These are phyloP conservation scores for Scyliorhinus canicula DNA, from an alignment of 2,797 vertebrate genomes.

Conservation along the genomic window DNA sequence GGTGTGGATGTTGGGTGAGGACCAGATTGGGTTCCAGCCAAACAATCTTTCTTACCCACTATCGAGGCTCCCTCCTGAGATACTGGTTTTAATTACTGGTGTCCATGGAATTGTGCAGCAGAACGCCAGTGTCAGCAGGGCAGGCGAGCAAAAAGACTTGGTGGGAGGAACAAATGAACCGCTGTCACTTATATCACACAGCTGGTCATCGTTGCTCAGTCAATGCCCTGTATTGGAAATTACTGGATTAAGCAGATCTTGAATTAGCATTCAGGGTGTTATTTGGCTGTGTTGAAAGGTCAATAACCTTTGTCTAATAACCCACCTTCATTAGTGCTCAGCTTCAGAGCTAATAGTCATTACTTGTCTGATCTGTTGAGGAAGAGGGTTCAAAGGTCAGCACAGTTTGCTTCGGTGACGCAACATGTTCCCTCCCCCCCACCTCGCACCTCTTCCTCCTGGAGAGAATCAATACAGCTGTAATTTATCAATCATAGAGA, in stretches of 20 bases:
- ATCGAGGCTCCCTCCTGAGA: background rate
- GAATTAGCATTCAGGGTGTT: background rate
- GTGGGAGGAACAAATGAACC: background rate
- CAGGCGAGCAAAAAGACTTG: background rate
- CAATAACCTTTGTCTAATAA: slow-evolving; percentile 9
- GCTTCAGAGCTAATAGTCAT: background rate
- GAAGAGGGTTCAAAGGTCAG: slow-evolving; percentile 13
- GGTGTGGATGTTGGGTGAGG: background rate
- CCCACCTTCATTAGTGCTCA: slow-evolving; percentile 1
- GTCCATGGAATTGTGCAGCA: background rate
- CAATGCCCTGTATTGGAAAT: background rate
- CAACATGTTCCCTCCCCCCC: background rate
- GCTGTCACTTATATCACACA: background rate
- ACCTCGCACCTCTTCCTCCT: background rate
- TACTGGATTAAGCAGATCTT: background rate
- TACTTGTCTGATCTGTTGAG: background rate
- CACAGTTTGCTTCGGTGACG: background rate
- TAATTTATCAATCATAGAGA: background rate
- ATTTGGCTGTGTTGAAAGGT: slow-evolving; percentile 8
- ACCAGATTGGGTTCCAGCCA: background rate
- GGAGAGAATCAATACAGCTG: background rate
- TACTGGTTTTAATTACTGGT: background rate
- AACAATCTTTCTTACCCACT: no score
- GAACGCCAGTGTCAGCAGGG: background rate
- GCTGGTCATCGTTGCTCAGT: background rate